Base-by-base conservation (phyloP, 2,797 vertebrate genomes). In the Scarus forsteni region DNA sequence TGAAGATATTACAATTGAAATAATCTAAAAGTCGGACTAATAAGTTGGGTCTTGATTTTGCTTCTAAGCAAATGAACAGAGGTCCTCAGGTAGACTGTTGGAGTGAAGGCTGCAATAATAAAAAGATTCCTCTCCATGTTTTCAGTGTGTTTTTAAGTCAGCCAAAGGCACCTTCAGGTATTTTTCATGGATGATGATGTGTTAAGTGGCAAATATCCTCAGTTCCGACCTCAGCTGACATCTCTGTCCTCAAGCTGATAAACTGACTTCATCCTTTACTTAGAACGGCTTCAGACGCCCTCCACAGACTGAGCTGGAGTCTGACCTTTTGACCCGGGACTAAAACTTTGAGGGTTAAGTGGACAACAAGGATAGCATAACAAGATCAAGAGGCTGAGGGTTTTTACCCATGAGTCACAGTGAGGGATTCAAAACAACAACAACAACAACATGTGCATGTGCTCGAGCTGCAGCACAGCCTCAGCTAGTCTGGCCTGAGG, bases 361-460 rank as follows among this genome's bases (percentile, higher is more conserved):
- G 18, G 27, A 10, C 15, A 46, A 9, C 48, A 52, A 12, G 0
- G 1, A 36, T 2, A 51, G 50, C 38, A 34, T 34, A 66, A 71
- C n/a, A 46, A 40, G 14, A 61, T 56, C 45, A 71, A 14, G 36
- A 48, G 15, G 13, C 9, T 10, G n/a, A 50, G 27, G 27, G 38
- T 57, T 61, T 49, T 49, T 16, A 6, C 8, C 10, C 14, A 51
- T 18, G 44, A 44, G 52, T 44, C 19, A 54, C 57, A 15, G 13
- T 12, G 56, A 36, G 39, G 15, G 61, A 40, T 48, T 59, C 56
- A 43, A 49, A 54, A 56, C 10, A 48, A 42, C 27, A 53, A 49
- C 7, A 27, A 27, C 27, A 27, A 27, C 27, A 27, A 27, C 27
- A 27, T 27, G 27, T 27, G 27, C 27, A 48, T 44, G 19, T 40